Evolutionary conservation across 2,888 invertebrate species (phyloP).

Genomic region (Pediacus dermestoides): DNA sequence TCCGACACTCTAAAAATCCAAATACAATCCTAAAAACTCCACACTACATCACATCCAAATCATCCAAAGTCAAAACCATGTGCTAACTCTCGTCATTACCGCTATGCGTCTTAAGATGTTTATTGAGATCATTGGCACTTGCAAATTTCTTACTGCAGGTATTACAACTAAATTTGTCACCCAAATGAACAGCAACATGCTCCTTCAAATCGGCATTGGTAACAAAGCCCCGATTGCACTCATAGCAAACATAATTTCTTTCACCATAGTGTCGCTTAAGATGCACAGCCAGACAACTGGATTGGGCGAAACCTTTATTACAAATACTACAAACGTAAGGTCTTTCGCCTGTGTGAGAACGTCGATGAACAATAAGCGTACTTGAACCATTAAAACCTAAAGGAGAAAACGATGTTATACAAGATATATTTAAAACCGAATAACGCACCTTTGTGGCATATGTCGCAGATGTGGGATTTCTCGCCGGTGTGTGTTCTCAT

Average conservation of each 20-base stretch:
- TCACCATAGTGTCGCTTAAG: conserved; percentile 47
- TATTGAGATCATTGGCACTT: conserved; percentile 36
- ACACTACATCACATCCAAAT: no score
- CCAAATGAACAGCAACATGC: conserved; percentile 34
- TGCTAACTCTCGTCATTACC: conserved; percentile 10
- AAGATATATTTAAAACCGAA: conserved; percentile 2
- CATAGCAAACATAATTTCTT: conserved; percentile 34
- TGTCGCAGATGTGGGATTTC: conserved; percentile 50
- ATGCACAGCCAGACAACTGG: conserved; percentile 48
- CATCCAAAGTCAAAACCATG: conserved; percentile 12
- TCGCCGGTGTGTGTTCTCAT: conserved; percentile 52
- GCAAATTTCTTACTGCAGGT: conserved; percentile 39
- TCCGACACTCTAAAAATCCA: no score
- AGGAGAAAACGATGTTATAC: conserved; percentile 11
- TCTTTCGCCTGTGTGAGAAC: conserved; percentile 47
- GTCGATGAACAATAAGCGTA: conserved; percentile 45
- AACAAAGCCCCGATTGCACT: conserved; percentile 40
- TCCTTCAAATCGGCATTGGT: conserved; percentile 39
- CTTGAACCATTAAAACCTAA: conserved; percentile 49
- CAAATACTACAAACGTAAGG: conserved; percentile 47
- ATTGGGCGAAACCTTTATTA: conserved; percentile 46
- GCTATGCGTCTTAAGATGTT: conserved; percentile 36
- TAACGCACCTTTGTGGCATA: conserved; percentile 48
- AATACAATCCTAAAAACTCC: no score
- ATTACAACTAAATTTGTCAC: conserved; percentile 37